Conservation (phyloP, 1,140 invertebrate genomes). For the Galendromus occidentalis region DNA sequence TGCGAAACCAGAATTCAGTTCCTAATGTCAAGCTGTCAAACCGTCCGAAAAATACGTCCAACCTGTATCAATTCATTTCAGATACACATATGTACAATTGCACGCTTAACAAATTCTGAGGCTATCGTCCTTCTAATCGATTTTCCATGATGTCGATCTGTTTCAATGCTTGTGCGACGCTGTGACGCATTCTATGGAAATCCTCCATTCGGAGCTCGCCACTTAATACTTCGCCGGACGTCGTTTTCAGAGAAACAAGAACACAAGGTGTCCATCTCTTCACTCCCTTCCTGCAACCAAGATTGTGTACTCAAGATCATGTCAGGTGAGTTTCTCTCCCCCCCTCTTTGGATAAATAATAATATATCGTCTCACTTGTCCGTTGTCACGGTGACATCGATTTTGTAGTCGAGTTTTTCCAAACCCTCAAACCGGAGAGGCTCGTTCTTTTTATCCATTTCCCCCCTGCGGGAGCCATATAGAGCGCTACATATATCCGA, state of each 20-base stretch:
- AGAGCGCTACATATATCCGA: neutral
- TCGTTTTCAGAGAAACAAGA: neutral
- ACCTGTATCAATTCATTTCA: no score
- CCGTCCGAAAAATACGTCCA: no score
- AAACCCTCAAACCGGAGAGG: neutral
- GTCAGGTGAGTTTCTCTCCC: no score
- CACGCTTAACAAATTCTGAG: no score
- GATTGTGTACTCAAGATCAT: no score
- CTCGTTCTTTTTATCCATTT: neutral
- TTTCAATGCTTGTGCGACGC: neutral
- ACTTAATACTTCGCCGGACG: neutral
- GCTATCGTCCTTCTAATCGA: neutral
- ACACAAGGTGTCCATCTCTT: neutral
- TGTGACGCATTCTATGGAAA: neutral
- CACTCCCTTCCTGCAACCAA: neutral
- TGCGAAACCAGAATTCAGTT: no score
- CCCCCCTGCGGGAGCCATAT: neutral
- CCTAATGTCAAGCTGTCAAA: no score
- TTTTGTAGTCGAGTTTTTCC: neutral
- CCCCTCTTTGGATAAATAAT: no score
- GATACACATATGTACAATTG: no score
- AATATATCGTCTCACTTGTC: neutral
- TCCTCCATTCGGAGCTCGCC: neutral
- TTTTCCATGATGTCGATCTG: slow-evolving; percentile 7
- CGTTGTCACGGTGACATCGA: neutral